Base-by-base conservation (phyloP, 37 sponge, comb jelly and placozoan genomes). In the Petrosia ficiformis region DNA sequence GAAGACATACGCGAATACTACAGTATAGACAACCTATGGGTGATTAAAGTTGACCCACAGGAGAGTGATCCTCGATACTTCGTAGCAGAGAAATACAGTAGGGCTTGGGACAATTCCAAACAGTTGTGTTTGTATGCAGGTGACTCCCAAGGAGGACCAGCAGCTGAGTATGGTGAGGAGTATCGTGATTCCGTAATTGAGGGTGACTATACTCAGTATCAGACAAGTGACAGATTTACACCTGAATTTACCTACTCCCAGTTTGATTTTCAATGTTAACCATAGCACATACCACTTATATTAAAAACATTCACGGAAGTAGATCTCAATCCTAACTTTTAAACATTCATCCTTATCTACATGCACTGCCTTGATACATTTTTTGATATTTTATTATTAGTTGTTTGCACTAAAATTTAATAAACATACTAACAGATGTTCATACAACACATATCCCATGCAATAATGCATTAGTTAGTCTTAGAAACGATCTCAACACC, bases 171-270 rank as follows among this genome's bases (percentile, higher is more conserved):
- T 31, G 43, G 72, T 4, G 6, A 28, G 1, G 52, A 58, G 0
- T 66, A 74, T 1, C 75, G 77, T 36, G 79, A 71, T 44, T 19
- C 65, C 31, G 85, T 76, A 2, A 89, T 89, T 76, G 90, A 83
- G 44, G 78, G 88, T 4, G 26, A 19, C 33, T 67, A 42, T 31
- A 71, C n/a, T 6, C 61, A 74, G 0, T 86, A 86, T 59, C 14
- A 56, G 40, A 73, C 73, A 4, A 21, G 14, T 10, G 48, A 48
- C 2, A 10, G 41, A 22, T 73, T 79, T 32, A 57, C 56, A 29
- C 67, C 80, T 3, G 37, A 58, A 8, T 86, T 74, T 44, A 42
- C 48, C 44, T 86, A 44, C 69, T 70, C 80, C 25, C 25, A 3
- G 8, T 79, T 79, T 28, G 39, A n/a, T n/a, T n/a, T n/a, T n/a